phyloP scores from a whole-genome alignment of 2,888 invertebrate species.

The Dryadula phaetusa region DNA sequence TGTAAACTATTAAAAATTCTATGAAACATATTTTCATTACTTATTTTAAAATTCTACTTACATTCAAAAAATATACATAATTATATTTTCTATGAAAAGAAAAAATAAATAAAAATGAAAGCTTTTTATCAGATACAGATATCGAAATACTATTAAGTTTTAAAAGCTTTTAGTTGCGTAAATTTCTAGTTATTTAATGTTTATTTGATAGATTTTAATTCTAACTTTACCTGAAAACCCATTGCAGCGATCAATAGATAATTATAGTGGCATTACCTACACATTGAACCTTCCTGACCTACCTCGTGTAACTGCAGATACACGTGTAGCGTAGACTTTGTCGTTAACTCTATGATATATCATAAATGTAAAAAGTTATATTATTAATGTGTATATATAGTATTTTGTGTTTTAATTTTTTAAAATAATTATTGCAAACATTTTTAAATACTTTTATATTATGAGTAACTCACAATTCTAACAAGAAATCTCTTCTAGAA shows the following conservation, averaged over 20 bases:
- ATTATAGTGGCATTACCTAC: constrained; percentile 28
- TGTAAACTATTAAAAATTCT: neutral
- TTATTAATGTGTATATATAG: too few relatives aligned
- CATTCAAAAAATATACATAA: neutral
- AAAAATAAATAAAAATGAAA: neutral
- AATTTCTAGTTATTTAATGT: neutral
- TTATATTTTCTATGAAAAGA: neutral
- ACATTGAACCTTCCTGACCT: constrained; percentile 26
- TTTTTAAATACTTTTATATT: too few relatives aligned
- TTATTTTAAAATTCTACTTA: neutral
- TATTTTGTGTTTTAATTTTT: too few relatives aligned
- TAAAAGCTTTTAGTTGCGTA: neutral
- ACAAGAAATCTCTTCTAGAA: too few relatives aligned
- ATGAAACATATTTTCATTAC: neutral
- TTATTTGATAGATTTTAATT: constrained; percentile 21
- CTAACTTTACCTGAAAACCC: constrained; percentile 17
- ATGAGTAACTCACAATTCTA: too few relatives aligned
- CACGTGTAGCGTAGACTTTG: constrained; percentile 7
- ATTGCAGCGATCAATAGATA: constrained; percentile 26
- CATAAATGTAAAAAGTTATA: neutral
- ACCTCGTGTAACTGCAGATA: constrained; percentile 21
- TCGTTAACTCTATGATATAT: neutral
- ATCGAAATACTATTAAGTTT: neutral
- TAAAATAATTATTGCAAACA: too few relatives aligned
- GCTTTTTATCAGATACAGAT: neutral